phyloP scores from a whole-genome alignment of 2,888 invertebrate genomes.

The Thereva unica region DNA sequence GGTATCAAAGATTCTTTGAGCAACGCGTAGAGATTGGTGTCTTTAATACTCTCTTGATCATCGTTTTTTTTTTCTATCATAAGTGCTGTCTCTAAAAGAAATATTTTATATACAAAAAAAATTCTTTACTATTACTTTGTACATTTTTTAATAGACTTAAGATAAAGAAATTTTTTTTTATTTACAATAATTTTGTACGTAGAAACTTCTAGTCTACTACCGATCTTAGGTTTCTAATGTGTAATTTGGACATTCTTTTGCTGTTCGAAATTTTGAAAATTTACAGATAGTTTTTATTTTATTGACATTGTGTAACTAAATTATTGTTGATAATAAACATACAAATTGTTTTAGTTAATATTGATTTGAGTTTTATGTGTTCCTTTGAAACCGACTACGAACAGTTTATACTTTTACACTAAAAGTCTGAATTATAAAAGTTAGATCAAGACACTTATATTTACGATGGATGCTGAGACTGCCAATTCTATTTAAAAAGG shows the following conservation, averaged over 20 bases:
- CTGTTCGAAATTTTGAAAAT: conserved; percentile 7
- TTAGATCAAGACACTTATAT: too few species aligned
- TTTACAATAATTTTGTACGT: conserved; percentile 17
- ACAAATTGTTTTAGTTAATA: not conserved
- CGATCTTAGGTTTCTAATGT: conserved; percentile 35
- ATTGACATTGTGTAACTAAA: conserved; percentile 19
- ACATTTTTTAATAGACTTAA: conserved; percentile 10
- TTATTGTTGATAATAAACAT: conserved; percentile 23
- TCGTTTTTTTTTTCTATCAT: not conserved
- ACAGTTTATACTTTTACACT: too few species aligned
- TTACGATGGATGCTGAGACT: too few species aligned
- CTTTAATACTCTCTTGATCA: not conserved
- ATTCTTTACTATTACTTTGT: not conserved
- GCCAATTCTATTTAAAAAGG: too few species aligned
- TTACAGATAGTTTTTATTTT: conserved; percentile 16
- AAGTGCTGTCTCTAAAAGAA: not conserved
- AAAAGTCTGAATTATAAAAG: too few species aligned
- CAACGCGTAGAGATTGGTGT: not conserved
- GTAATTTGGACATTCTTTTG: conserved; percentile 15
- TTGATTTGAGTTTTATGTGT: too few species aligned
- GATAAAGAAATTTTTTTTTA: conserved; percentile 14
- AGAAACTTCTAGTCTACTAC: conserved; percentile 40
- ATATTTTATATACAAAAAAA: too few species aligned
- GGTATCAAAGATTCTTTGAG: too few species aligned
- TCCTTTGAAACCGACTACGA: too few species aligned